Evolutionary conservation across 2,888 invertebrate species (phyloP).

Genomic region (Disparrhopalites patrizii): DNA sequence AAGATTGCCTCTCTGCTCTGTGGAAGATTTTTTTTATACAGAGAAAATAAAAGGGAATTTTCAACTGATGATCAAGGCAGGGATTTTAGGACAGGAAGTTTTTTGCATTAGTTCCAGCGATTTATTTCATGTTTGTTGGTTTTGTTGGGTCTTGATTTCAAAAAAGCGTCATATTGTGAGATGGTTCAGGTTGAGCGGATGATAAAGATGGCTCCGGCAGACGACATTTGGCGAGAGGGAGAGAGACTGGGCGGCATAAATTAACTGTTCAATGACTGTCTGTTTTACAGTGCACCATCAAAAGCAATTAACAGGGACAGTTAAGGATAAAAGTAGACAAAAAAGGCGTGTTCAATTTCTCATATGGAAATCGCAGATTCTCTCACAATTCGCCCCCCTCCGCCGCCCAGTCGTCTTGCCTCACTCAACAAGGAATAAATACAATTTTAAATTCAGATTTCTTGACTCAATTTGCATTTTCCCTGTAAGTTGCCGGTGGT

Average conservation of each 20-base stretch:
- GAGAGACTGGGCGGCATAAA: conserved; percentile 5
- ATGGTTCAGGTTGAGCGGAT: no score
- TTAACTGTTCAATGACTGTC: conserved; percentile 8
- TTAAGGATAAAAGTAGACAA: conserved; percentile 1
- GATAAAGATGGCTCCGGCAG: no score
- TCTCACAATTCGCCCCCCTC: not conserved
- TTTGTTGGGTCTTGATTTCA: no score
- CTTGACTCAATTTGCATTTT: no score
- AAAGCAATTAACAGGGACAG: conserved; percentile 2
- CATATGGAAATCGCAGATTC: conserved; percentile 4
- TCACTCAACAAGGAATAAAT: not conserved
- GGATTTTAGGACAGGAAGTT: not conserved
- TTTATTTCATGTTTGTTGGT: no score
- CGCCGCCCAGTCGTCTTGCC: no score
- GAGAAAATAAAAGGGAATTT: not conserved
- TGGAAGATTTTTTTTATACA: not conserved
- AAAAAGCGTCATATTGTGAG: no score
- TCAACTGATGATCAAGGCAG: not conserved
- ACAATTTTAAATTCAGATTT: not conserved
- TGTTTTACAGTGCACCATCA: conserved; percentile 8
- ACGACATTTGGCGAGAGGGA: no score
- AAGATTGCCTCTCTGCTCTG: not conserved
- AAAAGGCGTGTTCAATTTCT: not conserved
- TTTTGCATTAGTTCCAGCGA: no score
- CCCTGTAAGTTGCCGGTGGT: no score